phyloP scores from a whole-genome alignment of 2,888 invertebrate species.

The Kryphioiulus occultus region DNA sequence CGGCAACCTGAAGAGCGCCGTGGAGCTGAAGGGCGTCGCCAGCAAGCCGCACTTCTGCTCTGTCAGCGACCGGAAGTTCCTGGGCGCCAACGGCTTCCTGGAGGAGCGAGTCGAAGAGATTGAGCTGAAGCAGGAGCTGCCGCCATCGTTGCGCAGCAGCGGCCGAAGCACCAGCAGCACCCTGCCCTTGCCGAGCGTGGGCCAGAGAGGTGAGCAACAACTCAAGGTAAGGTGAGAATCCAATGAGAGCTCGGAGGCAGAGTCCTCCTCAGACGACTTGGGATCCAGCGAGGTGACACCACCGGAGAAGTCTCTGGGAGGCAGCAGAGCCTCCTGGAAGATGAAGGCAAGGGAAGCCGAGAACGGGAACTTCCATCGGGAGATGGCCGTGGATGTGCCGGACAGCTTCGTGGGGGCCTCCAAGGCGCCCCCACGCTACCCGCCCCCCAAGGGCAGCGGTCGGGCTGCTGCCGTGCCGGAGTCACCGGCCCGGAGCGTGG shows the following conservation, averaged over 20 bases:
- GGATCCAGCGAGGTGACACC: background rate
- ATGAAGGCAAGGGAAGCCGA: slow-evolving; percentile 20
- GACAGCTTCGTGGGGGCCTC: slow-evolving; percentile 89
- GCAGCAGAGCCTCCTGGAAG: background rate
- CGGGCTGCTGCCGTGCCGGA: background rate
- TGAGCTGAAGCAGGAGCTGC: slow-evolving; percentile 56
- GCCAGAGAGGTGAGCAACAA: background rate
- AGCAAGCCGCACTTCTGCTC: slow-evolving; percentile 42
- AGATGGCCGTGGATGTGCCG: slow-evolving; percentile 99
- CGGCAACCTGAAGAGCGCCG: slow-evolving; percentile 47
- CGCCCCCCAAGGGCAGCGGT: slow-evolving; percentile 57
- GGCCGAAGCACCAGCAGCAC: background rate
- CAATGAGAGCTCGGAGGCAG: slow-evolving; percentile 21
- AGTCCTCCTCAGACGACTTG: background rate
- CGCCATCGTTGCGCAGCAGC: slow-evolving; percentile 45
- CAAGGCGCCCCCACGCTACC: slow-evolving; percentile 88
- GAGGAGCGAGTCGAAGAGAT: slow-evolving; percentile 54
- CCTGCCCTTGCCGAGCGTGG: background rate
- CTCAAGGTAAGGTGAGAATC: background rate
- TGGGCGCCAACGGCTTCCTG: slow-evolving; percentile 42
- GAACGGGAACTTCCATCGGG: slow-evolving; percentile 79
- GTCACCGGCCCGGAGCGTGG: background rate
- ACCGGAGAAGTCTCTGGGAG: background rate
- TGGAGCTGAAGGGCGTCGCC: slow-evolving; percentile 39
- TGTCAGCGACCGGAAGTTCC: slow-evolving; percentile 38